Evolutionary conservation across 1,140 invertebrate species (phyloP), one percentile per base, ranked within the genome.

Genomic region (Philotrypesis tridentata): DNA sequence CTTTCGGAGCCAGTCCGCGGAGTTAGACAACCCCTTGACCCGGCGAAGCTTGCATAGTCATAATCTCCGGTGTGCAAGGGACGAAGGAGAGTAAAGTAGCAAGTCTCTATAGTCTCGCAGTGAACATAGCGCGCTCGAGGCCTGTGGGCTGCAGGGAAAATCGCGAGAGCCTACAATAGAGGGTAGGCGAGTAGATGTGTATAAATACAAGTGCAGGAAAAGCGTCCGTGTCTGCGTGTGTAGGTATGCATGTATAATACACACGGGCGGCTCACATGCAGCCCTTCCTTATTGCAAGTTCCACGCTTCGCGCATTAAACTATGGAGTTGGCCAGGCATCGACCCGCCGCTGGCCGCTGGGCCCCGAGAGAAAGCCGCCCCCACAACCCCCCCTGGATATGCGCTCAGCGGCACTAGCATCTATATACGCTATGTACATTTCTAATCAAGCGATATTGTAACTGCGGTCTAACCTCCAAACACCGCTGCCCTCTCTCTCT

Each of bases 401-500:
- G 85, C 85, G 85, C 79, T 74, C 23, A 17, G 37, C 79, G 79
- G 70, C 43, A 25, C 61, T 40, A 29, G 60, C 60, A 27, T 23
- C 61, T 85, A 84, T 89, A 91, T 91, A 90, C 89, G 87, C 90
- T 91, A 92, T 92, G 91, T 92, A 92, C 91, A 92, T 92, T 92
- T 92, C 91, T 92, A 92, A 92, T 92, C 91, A 92, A 92, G 91
- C 91, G 91, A 92, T 92, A 92, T 92, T 92, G 91, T 92, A 92
- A 92, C 91, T 92, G 91, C 88, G 91, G 91, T 92, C 91, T 92
- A 91, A 91, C 90, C 88, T 90, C 89, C 89, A 89, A 89, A 90
- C 89, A 90, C 88, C 88, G 85, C 83, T 85, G 84, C 82, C 82
- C 85, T 79, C 60, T 60, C 61, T 63, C 75, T 27, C 43, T 48